phyloP scores from a whole-genome alignment of 2,797 vertebrate species.

The Ctenosaura bakeri region DNA sequence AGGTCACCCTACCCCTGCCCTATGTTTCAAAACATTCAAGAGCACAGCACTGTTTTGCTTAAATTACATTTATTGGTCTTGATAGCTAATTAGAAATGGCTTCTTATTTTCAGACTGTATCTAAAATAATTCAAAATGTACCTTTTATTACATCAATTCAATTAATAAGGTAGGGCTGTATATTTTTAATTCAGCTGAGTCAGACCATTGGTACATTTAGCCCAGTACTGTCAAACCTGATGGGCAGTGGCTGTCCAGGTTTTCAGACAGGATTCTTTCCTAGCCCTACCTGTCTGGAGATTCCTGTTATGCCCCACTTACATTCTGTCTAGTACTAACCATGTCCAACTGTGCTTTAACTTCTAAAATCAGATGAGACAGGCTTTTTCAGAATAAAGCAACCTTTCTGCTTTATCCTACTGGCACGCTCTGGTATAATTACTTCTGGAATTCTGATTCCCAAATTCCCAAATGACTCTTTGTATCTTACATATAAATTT shows the following conservation, averaged over 20 bases:
- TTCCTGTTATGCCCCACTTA: no score
- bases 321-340: no score
- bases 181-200: not conserved
- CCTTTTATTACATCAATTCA: not conserved
- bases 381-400: not conserved
- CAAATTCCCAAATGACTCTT: not conserved
- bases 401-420: not conserved
- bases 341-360: no score
- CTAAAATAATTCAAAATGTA: not conserved
- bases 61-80: not conserved
- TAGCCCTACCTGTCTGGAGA: no score
- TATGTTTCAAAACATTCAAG: conserved; percentile 4
- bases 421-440: not conserved
- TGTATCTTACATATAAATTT: not conserved
- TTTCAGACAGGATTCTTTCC: no score
- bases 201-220: no score
- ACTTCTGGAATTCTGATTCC: not conserved
- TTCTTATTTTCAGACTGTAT: not conserved
- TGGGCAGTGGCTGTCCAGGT: no score
- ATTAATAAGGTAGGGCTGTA: not conserved
- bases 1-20: not conserved
- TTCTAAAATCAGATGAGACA: no score
- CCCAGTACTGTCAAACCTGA: no score
- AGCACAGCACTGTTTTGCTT: not conserved
- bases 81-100: not conserved